phyloP scores from a whole-genome alignment of 2,113 vertebrate species.

The Zosterops hypoxanthus region DNA sequence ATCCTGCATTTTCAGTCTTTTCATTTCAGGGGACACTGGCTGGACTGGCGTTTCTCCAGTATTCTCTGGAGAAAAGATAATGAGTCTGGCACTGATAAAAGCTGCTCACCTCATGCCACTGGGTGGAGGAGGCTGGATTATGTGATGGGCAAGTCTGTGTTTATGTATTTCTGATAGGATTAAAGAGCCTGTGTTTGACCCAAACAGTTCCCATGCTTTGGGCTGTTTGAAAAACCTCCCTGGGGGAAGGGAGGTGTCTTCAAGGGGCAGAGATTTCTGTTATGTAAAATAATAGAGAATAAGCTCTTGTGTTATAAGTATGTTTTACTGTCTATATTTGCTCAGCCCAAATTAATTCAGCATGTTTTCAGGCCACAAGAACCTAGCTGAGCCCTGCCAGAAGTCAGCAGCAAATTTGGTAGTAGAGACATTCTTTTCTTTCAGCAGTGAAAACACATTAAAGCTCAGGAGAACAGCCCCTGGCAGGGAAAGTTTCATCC shows the following conservation, averaged over 20 bases:
- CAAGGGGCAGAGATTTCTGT: constrained; percentile 1
- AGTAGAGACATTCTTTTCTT: constrained; percentile 27
- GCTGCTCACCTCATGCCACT: background rate
- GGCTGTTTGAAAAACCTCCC: background rate
- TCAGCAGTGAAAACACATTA: constrained; percentile 1
- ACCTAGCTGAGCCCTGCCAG: constrained; percentile 3
- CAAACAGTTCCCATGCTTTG: background rate
- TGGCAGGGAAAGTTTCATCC: background rate
- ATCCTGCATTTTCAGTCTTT: background rate
- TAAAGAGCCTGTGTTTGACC: constrained; percentile 5
- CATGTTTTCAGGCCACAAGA: background rate
- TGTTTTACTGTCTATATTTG: constrained; percentile 31
- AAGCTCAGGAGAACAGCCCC: background rate
- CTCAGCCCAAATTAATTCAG: constrained; percentile 36
- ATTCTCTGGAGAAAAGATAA: background rate
- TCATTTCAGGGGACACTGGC: background rate
- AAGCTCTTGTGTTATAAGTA: background rate
- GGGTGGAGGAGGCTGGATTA: background rate
- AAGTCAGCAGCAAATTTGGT: constrained; percentile 43
- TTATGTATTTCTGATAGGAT: background rate
- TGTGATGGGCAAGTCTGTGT: background rate
- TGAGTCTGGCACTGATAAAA: background rate
- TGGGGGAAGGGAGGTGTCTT: background rate
- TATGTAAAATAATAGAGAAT: constrained; percentile 8
- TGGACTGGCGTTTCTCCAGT: background rate